Percentiles rank a stretch among this genome's conserved stretches.
phyloP scores from a whole-genome alignment of 2,888 invertebrate species.

The Panzeria rudis region DNA sequence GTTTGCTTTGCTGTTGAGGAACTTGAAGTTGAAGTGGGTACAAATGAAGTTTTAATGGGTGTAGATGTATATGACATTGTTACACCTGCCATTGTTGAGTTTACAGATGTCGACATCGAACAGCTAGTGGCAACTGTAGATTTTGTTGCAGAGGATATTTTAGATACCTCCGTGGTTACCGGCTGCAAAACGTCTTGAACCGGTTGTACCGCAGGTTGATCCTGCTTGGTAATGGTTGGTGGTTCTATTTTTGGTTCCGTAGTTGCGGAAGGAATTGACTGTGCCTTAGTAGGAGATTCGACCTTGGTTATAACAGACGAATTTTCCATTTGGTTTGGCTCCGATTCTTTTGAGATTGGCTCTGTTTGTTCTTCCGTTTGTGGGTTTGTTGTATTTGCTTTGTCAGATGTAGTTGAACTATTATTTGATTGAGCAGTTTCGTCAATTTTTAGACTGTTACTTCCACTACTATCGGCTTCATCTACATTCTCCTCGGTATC shows the following conservation, averaged over 20 bases:
- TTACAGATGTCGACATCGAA: conserved; percentile 29
- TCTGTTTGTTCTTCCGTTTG: conserved; percentile 9
- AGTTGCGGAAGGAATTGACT: conserved; percentile 73
- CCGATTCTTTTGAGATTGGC: conserved; percentile 24
- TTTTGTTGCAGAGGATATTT: conserved; percentile 45
- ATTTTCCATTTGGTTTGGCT: conserved; percentile 35
- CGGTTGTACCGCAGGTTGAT: conserved; percentile 80
- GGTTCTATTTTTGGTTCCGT: conserved; percentile 80
- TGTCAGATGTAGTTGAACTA: conserved; percentile 58
- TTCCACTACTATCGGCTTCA: conserved; percentile 83
- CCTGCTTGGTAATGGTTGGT: conserved; percentile 79
- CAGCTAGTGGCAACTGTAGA: conserved; percentile 15
- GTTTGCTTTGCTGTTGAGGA: conserved; percentile 59
- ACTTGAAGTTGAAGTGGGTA: conserved; percentile 44
- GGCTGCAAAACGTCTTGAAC: conserved; percentile 79
- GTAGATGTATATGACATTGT: conserved; percentile 77
- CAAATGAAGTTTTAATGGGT: conserved; percentile 72
- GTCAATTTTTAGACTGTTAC: conserved; percentile 79
- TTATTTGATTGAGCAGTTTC: conserved; percentile 75
- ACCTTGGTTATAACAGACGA: conserved; percentile 80
- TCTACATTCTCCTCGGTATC: conserved; percentile 91
- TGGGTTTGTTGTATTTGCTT: conserved; percentile 20
- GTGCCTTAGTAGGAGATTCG: conserved; percentile 58
- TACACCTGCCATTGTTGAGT: conserved; percentile 36
- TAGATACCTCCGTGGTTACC: conserved; percentile 62